Evolutionary conservation across 1,140 invertebrate species (phyloP).

Genomic region (Meloidogyne hapla): DNA sequence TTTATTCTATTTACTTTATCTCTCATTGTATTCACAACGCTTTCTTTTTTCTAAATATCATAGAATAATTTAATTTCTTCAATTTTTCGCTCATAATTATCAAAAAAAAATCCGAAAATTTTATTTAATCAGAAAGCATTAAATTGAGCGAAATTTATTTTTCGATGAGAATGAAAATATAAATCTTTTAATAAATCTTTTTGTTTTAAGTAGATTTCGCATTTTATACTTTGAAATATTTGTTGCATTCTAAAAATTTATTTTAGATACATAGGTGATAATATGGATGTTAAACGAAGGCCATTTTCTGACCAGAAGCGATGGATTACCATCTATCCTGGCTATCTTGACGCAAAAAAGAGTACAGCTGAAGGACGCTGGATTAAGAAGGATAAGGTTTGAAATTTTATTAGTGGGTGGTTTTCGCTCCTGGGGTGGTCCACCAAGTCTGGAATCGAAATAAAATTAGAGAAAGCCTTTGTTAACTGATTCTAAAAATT

Average conservation of each 20-base stretch:
- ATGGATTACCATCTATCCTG: constrained; percentile 94
- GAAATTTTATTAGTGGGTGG: neutral
- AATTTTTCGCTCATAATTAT: neutral
- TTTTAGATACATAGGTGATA: neutral
- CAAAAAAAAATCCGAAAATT: too few relatives aligned
- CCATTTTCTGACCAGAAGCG: constrained; percentile 64
- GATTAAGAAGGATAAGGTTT: constrained; percentile 75
- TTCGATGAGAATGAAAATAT: too few relatives aligned
- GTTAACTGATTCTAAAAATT: neutral
- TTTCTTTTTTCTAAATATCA: neutral
- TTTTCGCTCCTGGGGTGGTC: too few relatives aligned
- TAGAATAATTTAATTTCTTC: neutral
- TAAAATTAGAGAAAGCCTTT: too few relatives aligned
- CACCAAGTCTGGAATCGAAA: too few relatives aligned
- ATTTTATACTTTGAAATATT: too few relatives aligned
- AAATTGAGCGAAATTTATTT: too few relatives aligned
- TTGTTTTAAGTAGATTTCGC: too few relatives aligned
- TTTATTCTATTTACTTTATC: neutral
- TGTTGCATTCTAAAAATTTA: too few relatives aligned
- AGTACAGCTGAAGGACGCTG: constrained; percentile 81
- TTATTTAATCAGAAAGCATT: too few relatives aligned
- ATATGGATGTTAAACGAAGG: constrained; percentile 35
- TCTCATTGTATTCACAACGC: neutral
- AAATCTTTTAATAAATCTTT: too few relatives aligned
- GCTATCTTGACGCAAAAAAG: constrained; percentile 91